Conservation (phyloP, 2,888 invertebrate species). For the Eristalis pertinax region DNA sequence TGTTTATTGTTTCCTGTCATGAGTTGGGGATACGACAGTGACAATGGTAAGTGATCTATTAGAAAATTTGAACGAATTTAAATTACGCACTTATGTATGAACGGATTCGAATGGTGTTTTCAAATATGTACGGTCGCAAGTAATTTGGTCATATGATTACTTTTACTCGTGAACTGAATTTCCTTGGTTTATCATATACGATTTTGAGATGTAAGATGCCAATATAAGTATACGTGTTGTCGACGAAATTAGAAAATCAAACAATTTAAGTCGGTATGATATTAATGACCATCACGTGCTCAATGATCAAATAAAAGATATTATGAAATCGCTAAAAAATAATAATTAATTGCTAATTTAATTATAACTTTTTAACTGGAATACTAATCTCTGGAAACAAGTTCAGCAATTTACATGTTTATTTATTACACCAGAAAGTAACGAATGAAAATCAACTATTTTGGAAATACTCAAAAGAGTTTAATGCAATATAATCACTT, state of each 20-base stretch:
- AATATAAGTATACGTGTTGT: neutral
- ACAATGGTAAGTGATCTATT: slow-evolving; percentile 62
- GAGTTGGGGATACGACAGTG: slow-evolving; percentile 65
- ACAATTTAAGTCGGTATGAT: neutral
- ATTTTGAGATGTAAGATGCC: neutral
- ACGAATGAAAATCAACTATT: too few species aligned
- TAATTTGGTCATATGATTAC: slow-evolving; percentile 56
- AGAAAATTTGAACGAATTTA: slow-evolving; percentile 17
- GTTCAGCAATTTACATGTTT: neutral
- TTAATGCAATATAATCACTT: too few species aligned
- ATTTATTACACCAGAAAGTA: too few species aligned
- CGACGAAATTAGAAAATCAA: too few species aligned
- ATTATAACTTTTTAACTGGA: neutral
- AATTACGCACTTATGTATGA: slow-evolving; percentile 8
- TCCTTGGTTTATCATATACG: neutral
- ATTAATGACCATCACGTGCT: slow-evolving; percentile 32
- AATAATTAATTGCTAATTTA: slow-evolving; percentile 4
- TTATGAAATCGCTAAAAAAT: neutral
- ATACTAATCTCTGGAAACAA: neutral
- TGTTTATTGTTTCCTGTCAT: slow-evolving; percentile 44
- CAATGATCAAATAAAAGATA: neutral
- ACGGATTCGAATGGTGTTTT: neutral
- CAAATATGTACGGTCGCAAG: neutral
- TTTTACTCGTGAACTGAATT: slow-evolving; percentile 29
- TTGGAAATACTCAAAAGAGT: too few species aligned